These are phyloP conservation scores for Silurus lanzhouensis DNA, from an alignment of 2,797 vertebrate species.

Conservation along the genomic window DNA sequence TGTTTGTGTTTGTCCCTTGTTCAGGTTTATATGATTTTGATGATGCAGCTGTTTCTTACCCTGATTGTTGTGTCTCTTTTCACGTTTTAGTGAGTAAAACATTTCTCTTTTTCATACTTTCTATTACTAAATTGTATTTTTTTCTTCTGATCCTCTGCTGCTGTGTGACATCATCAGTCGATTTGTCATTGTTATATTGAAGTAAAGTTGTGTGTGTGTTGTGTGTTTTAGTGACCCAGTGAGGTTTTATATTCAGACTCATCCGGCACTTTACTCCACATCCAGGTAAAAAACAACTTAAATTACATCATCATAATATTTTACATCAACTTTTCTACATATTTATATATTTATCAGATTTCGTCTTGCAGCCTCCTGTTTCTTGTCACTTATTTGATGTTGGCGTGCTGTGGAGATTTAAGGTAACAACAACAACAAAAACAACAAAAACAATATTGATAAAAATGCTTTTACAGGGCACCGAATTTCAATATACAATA, in stretches of 20 bases:
- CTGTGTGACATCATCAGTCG: neutral
- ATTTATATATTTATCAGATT: neutral
- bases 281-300: slow-evolving; percentile 77
- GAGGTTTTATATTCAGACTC: slow-evolving; percentile 85
- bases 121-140: neutral
- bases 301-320: neutral
- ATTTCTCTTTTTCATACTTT: neutral
- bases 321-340: neutral
- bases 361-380: slow-evolving; percentile 80
- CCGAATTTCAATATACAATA: neutral
- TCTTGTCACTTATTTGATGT: slow-evolving; percentile 85
- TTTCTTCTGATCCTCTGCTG: neutral
- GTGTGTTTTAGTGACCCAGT: slow-evolving; percentile 76
- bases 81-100: slow-evolving; percentile 86
- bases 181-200: neutral
- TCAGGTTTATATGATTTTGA: slow-evolving; percentile 91
- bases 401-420: slow-evolving; percentile 87
- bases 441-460: neutral
- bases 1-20: neutral
- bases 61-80: slow-evolving; percentile 85
- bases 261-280: slow-evolving; percentile 86
- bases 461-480: neutral
- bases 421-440: slow-evolving; percentile 71
- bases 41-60: slow-evolving; percentile 86
- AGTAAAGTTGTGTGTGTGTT: neutral